These are phyloP conservation scores for Coracias cyanogaster DNA, from an alignment of 2,797 vertebrate species.

Conservation along the genomic window DNA sequence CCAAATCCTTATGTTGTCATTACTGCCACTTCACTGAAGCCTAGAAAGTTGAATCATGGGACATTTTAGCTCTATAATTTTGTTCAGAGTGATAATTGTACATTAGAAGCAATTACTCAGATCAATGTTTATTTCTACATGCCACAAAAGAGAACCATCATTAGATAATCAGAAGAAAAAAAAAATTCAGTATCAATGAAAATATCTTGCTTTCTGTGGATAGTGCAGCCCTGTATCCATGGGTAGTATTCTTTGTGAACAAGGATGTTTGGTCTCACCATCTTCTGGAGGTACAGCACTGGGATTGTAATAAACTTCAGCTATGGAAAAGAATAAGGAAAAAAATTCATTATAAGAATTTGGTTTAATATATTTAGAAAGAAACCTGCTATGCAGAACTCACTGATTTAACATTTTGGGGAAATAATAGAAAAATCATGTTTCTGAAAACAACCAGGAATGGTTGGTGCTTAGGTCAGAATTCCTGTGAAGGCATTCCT, in stretches of 20 bases:
- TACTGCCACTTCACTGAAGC: not conserved
- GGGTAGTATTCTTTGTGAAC: constrained; percentile 7
- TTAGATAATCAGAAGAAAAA: not conserved
- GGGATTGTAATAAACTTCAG: constrained; percentile 10
- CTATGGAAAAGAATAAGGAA: constrained; percentile 42
- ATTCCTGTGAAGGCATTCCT: not conserved
- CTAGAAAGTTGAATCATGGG: not conserved
- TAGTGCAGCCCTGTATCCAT: constrained; percentile 5
- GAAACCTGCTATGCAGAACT: not conserved
- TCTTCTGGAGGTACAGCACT: not conserved
- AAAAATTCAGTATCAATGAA: not conserved
- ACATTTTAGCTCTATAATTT: not conserved
- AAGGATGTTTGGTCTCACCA: constrained; percentile 1
- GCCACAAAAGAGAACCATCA: not conserved
- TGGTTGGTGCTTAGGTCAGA: not conserved
- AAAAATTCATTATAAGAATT: not conserved
- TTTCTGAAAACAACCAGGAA: not conserved
- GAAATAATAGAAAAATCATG: not conserved
- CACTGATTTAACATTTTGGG: not conserved
- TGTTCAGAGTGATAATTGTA: not conserved
- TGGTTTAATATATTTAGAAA: not conserved
- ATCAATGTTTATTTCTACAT: not conserved
- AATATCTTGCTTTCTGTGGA: constrained; percentile 34
- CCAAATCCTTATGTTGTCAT: not conserved
- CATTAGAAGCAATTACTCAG: not conserved